phyloP scores from a whole-genome alignment of 2,888 invertebrate genomes.

The Amphipyra berbera region DNA sequence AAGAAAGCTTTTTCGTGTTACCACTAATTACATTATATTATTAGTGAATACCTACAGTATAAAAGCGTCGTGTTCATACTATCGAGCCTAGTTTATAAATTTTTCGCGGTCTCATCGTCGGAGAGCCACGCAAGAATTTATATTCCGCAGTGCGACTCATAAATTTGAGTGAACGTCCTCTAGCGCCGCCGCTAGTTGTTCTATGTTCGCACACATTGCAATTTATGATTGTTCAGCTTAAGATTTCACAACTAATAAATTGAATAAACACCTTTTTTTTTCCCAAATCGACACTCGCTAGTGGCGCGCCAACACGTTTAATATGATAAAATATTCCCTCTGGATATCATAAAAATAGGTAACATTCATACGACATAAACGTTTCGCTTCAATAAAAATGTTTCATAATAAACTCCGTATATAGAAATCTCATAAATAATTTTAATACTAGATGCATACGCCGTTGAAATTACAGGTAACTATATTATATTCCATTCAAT shows the following conservation, averaged over 20 bases:
- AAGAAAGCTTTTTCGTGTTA: conserved; percentile 48
- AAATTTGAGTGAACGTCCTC: conserved; percentile 86
- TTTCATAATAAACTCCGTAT: conserved; percentile 42
- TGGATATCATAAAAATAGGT: conserved; percentile 50
- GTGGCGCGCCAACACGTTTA: conserved; percentile 51
- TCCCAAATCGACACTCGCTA: conserved; percentile 38
- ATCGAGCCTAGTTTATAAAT: conserved; percentile 72
- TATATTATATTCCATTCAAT: conserved; percentile 65
- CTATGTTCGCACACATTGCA: conserved; percentile 76
- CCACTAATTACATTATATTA: conserved; percentile 40
- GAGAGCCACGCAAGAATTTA: conserved; percentile 83
- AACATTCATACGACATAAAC: conserved; percentile 51
- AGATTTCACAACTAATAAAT: conserved; percentile 78
- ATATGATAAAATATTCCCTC: conserved; percentile 60
- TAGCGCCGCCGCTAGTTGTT: conserved; percentile 79
- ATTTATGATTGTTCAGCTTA: conserved; percentile 82
- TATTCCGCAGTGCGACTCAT: conserved; percentile 89
- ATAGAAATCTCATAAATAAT: conserved; percentile 47
- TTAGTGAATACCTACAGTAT: conserved; percentile 22
- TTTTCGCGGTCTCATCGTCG: conserved; percentile 77
- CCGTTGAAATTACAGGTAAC: conserved; percentile 55
- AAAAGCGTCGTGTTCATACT: conserved; percentile 45
- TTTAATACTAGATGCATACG: conserved; percentile 46
- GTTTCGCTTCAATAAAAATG: conserved; percentile 56
- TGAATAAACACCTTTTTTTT: conserved; percentile 60